Conservation (phyloP, 1,140 invertebrate genomes). For the Macrobrachium nipponense region DNA sequence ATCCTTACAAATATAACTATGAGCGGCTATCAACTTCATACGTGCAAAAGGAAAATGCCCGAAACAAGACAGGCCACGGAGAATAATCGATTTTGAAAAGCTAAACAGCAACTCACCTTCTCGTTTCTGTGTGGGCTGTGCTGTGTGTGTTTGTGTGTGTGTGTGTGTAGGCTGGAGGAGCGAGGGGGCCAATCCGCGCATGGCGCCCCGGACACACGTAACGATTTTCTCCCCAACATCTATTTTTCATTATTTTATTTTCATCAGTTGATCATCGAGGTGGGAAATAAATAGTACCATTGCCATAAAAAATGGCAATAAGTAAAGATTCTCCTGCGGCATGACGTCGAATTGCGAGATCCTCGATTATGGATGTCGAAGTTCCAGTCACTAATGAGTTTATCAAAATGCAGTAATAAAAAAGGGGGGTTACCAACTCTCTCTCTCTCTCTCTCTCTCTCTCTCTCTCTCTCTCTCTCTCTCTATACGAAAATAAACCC, state of each 20-base stretch:
- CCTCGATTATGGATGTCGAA: too few species aligned
- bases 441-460: too few species aligned
- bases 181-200: slow-evolving; percentile 5
- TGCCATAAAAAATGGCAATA: background rate
- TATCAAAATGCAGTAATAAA: too few species aligned
- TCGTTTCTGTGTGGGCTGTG: slow-evolving; percentile 16
- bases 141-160: background rate
- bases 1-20: too few species aligned
- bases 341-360: too few species aligned
- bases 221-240: slow-evolving; percentile 37
- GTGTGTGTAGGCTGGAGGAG: slow-evolving; percentile 1
- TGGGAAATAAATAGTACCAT: background rate
- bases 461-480: too few species aligned
- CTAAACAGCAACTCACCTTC: background rate
- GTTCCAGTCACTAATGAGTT: too few species aligned
- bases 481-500: too few species aligned
- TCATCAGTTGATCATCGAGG: slow-evolving; percentile 3
- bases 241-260: slow-evolving; percentile 43
- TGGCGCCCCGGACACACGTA: slow-evolving; percentile 14
- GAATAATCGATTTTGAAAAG: background rate
- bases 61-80: background rate
- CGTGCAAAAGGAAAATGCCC: background rate
- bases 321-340: background rate
- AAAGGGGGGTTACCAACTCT: too few species aligned
- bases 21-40: too few species aligned